Conservation (phyloP, 2,888 invertebrate species). For the Papilio demoleus region DNA sequence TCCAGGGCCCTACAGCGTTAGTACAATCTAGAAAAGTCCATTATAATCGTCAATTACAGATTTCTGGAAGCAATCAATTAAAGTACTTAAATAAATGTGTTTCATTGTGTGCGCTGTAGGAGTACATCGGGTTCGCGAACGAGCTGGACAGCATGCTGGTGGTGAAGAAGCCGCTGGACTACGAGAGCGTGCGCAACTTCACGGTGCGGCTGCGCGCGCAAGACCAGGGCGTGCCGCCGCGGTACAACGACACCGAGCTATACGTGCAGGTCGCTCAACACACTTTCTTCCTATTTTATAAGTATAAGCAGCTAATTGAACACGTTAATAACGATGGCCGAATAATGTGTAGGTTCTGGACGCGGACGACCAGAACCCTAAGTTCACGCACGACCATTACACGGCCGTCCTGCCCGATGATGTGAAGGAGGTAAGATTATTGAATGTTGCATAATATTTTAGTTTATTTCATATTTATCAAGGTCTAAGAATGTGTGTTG, state of each 20-base stretch:
- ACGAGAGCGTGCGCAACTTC: slow-evolving; percentile 90
- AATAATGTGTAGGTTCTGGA: slow-evolving; percentile 84
- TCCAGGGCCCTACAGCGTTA: slow-evolving; percentile 88
- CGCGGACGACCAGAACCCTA: slow-evolving; percentile 96
- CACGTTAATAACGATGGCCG: not conserved
- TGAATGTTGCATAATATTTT: not conserved
- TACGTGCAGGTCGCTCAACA: slow-evolving; percentile 77
- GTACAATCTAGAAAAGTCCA: not conserved
- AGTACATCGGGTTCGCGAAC: slow-evolving; percentile 92
- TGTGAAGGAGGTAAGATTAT: slow-evolving; percentile 73
- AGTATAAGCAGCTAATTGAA: not conserved
- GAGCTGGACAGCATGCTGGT: slow-evolving; percentile 93
- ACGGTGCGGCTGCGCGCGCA: slow-evolving; percentile 89
- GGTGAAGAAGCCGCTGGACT: slow-evolving; percentile 91
- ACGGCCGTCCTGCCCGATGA: slow-evolving; percentile 86
- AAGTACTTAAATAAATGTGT: no score
- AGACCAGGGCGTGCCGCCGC: slow-evolving; percentile 93
- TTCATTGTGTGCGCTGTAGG: slow-evolving; percentile 72
- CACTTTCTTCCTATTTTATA: not conserved
- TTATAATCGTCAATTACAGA: no score
- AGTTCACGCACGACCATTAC: slow-evolving; percentile 90
- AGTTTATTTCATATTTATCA: not conserved
- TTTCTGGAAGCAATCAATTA: no score
- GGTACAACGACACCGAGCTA: slow-evolving; percentile 88
- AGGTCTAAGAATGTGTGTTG: no score